Percentiles rank a stretch among this genome's conserved stretches.
These are phyloP conservation scores for Melitaea cinxia DNA, from an alignment of 1,140 invertebrate genomes.

Conservation along the genomic window DNA sequence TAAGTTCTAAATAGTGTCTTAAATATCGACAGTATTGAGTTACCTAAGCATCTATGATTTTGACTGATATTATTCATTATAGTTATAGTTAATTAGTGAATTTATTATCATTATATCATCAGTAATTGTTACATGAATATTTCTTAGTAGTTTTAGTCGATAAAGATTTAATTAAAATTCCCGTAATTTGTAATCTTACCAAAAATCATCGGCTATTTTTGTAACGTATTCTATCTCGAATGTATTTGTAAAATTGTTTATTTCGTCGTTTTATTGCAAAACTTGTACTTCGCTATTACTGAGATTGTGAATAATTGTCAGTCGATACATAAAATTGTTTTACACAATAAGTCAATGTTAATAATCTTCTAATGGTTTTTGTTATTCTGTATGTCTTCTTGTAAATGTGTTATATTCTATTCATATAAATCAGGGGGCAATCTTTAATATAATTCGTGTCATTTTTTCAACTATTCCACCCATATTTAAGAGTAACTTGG, in stretches of 20 bases:
- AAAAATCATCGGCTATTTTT: constrained; percentile 71
- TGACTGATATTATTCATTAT: constrained; percentile 56
- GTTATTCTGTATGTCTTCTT: too few relatives aligned
- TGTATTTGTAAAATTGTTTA: constrained; percentile 46
- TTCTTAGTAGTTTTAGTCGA: constrained; percentile 47
- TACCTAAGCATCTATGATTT: constrained; percentile 62
- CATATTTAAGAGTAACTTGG: too few relatives aligned
- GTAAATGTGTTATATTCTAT: too few relatives aligned
- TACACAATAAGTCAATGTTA: too few relatives aligned
- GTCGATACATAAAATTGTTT: constrained; percentile 29
- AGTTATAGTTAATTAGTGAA: constrained; percentile 48
- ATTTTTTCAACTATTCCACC: too few relatives aligned
- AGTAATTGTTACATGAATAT: constrained; percentile 49
- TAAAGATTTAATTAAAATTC: constrained; percentile 30
- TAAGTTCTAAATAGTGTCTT: constrained; percentile 28
- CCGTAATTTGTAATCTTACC: constrained; percentile 58
- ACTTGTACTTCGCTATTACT: constrained; percentile 21
- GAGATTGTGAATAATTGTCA: constrained; percentile 28
- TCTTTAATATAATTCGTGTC: too few relatives aligned
- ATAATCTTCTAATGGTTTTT: too few relatives aligned
- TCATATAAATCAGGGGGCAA: too few relatives aligned
- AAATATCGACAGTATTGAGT: constrained; percentile 50
- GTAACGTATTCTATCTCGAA: constrained; percentile 46
- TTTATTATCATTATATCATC: constrained; percentile 49
- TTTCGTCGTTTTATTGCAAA: constrained; percentile 39